Conservation (phyloP, 2,113 vertebrate species). For the Corvus cornix region DNA sequence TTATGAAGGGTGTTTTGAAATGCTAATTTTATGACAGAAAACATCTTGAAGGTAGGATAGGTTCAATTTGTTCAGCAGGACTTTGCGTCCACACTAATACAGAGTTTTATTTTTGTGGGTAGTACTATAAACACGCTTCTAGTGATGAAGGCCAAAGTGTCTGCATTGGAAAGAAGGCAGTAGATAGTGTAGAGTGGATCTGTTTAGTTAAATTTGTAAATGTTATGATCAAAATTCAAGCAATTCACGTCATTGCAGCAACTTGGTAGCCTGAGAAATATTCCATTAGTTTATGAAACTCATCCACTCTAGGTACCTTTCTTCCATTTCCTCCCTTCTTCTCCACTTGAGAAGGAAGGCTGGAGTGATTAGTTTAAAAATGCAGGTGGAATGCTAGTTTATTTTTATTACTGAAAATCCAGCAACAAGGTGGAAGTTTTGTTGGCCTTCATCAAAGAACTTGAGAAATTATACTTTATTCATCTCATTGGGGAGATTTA, state of each 20-base stretch:
- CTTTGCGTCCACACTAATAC: not conserved
- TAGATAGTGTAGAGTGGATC: too few relatives aligned
- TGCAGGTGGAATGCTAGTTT: not conserved
- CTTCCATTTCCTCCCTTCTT: not conserved
- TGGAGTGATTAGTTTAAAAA: not conserved
- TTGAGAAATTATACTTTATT: not conserved
- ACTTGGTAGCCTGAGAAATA: not conserved
- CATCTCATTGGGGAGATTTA: not conserved
- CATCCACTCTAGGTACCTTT: rapidly evolving
- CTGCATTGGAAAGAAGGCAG: not conserved
- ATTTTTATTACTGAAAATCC: not conserved
- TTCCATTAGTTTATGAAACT: not conserved
- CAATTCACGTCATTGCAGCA: not conserved
- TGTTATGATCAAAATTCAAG: not conserved
- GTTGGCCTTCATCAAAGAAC: not conserved
- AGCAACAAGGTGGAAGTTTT: not conserved
- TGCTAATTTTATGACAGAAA: not conserved
- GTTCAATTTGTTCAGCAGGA: not conserved
- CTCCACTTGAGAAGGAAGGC: not conserved
- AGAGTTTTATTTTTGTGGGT: not conserved
- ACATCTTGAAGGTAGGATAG: not conserved
- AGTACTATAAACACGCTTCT: not conserved
- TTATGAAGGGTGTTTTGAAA: not conserved
- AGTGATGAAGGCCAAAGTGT: not conserved
- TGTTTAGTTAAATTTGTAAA: not conserved